Evolutionary conservation across 1,140 invertebrate genomes (phyloP), one percentile per base, ranked within the genome.

Genomic region (Ectropis grisescens): DNA sequence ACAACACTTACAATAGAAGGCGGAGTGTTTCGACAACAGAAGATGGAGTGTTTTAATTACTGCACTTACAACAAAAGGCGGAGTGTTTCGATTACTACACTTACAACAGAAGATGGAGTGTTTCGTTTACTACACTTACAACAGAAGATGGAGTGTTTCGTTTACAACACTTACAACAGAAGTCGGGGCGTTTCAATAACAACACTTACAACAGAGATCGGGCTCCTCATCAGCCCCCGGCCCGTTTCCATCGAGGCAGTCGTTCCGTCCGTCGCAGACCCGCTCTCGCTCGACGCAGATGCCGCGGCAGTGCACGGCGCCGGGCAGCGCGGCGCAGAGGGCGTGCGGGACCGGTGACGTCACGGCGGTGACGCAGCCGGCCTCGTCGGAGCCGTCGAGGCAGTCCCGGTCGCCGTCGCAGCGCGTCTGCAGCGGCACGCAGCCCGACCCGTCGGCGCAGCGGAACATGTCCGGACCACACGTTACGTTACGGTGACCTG

Each of bases 381-480:
- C 83, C 78, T 95, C 93, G 69, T 95, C 93, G n/a, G 88, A 89
- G 0, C 87, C 87, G 67, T 94, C 93, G 2, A 86, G 83, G 70
- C 91, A 93, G 66, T 94, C 92, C 32, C 88, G 85, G 54, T 94
- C 92, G 0, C 93, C 93, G 58, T 95, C 93, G 69, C 93, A 95
- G 48, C 90, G 89, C 86, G 91, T 91, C 24, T 90, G 86, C 4
- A 7, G n/a, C n/a, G n/a, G 53, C 41, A 26, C 39, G 37, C 22
- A 64, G 37, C 24, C 62, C 69, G 12, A 34, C 32, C 13, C 31
- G 83, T 60, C 86, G 85, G 29, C 82, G 75, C 51, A 87, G 85
- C 33, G 84, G 78, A 57, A 85, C 84, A 94, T 72, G 29, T 46
- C 88, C 86, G 41, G 82, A 79, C 26, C 68, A 41, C 24, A 88